phyloP scores from a whole-genome alignment of 2,797 vertebrate genomes.

The Pogoniulus pusillus region DNA sequence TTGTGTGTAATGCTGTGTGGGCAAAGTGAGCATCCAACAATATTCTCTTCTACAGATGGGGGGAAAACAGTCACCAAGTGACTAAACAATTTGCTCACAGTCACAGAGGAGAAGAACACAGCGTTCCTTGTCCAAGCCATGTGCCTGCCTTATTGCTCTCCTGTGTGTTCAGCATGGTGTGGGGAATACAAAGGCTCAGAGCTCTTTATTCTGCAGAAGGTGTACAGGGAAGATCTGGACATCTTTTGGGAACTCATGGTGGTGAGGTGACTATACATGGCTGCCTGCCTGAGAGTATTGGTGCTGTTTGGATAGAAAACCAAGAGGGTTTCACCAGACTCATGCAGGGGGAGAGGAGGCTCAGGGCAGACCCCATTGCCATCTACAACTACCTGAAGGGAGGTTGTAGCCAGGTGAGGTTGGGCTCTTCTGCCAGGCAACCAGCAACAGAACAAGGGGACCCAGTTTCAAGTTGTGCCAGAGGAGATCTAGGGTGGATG shows the following conservation, averaged over 20 bases:
- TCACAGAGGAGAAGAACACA: constrained; percentile 10
- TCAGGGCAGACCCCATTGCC: too few relatives aligned
- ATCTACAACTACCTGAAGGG: too few relatives aligned
- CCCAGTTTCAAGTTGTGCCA: too few relatives aligned
- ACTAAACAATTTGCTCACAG: constrained; percentile 36
- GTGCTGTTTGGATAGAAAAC: background rate
- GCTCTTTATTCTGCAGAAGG: background rate
- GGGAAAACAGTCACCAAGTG: constrained; percentile 49
- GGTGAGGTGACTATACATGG: background rate
- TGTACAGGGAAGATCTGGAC: background rate
- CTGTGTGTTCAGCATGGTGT: background rate
- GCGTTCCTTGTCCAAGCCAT: background rate
- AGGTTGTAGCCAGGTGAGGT: too few relatives aligned
- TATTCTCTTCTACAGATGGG: constrained; percentile 47
- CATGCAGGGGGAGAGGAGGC: too few relatives aligned
- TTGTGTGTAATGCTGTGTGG: constrained; percentile 37
- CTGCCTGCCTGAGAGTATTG: background rate
- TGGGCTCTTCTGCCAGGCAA: too few relatives aligned
- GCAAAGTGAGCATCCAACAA: constrained; percentile 58
- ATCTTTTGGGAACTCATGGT: background rate
- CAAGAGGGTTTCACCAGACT: background rate
- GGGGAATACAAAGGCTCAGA: background rate
- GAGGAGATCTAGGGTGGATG: too few relatives aligned
- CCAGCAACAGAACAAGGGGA: too few relatives aligned
- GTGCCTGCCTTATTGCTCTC: background rate